Evolutionary conservation across 2,797 vertebrate genomes (phyloP).

Genomic region (Chiloscyllium punctatum): DNA sequence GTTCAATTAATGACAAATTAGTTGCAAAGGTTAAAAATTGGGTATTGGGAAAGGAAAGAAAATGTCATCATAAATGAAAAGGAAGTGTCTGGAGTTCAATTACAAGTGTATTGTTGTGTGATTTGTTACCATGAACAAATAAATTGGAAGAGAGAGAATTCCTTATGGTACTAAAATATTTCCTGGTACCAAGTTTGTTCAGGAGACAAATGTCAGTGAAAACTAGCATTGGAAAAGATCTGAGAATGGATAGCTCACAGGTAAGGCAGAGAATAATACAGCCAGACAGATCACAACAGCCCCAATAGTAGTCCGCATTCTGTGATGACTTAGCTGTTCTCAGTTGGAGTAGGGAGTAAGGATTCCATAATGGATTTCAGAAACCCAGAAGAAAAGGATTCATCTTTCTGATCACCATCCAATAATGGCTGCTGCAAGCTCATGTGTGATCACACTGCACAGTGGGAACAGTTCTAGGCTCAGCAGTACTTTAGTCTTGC

Average conservation of each 20-base stretch:
- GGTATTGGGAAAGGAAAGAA: too few relatives aligned
- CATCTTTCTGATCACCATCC: neutral
- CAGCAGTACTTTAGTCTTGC: neutral
- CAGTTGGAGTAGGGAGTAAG: neutral
- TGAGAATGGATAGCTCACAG: neutral
- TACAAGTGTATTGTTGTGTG: neutral
- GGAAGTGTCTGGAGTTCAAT: neutral
- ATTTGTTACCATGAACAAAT: neutral
- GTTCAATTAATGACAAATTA: too few relatives aligned
- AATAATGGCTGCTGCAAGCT: neutral
- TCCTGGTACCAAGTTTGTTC: neutral
- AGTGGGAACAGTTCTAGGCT: neutral
- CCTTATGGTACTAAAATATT: neutral
- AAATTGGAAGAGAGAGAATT: neutral
- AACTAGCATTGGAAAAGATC: neutral
- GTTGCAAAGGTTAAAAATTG: too few relatives aligned
- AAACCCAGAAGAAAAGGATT: neutral
- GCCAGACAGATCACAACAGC: neutral
- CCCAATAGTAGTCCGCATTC: neutral
- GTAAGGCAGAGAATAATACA: neutral
- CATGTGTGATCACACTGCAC: neutral
- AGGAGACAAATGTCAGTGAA: neutral
- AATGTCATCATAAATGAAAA: neutral
- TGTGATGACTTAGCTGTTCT: neutral
- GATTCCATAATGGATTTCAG: neutral